A percentile compares a stretch with the other conserved stretches of the same genome.
Conservation (phyloP, 2,113 vertebrate species). For the Tichodroma muraria region DNA sequence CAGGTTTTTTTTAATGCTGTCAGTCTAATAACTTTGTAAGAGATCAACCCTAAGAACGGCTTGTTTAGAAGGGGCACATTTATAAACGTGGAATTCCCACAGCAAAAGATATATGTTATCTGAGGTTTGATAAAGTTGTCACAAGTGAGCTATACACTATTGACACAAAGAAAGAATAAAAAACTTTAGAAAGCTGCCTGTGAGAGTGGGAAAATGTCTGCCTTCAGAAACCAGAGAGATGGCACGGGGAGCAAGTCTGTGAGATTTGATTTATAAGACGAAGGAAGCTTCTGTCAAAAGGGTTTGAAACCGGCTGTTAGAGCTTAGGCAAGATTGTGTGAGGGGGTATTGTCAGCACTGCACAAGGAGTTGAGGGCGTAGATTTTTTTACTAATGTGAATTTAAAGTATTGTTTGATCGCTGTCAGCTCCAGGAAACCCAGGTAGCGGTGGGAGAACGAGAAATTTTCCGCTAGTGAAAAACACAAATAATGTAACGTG, state of each 20-base stretch:
- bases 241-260: neutral
- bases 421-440: neutral
- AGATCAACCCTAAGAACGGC: neutral
- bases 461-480: neutral
- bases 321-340: neutral
- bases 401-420: neutral
- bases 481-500: neutral
- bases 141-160: neutral
- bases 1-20: neutral
- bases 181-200: neutral
- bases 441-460: neutral
- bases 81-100: neutral
- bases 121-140: neutral
- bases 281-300: neutral
- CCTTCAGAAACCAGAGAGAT: neutral
- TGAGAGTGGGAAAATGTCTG: neutral
- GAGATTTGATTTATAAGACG: neutral
- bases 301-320: neutral
- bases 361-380: neutral
- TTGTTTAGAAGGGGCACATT: neutral
- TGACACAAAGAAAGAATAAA: neutral
- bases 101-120: neutral
- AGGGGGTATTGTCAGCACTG: neutral
- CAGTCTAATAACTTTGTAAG: neutral
- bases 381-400: neutral